Evolutionary conservation across 2,113 vertebrate genomes (phyloP).

Genomic region (Brienomyrus longianalis): DNA sequence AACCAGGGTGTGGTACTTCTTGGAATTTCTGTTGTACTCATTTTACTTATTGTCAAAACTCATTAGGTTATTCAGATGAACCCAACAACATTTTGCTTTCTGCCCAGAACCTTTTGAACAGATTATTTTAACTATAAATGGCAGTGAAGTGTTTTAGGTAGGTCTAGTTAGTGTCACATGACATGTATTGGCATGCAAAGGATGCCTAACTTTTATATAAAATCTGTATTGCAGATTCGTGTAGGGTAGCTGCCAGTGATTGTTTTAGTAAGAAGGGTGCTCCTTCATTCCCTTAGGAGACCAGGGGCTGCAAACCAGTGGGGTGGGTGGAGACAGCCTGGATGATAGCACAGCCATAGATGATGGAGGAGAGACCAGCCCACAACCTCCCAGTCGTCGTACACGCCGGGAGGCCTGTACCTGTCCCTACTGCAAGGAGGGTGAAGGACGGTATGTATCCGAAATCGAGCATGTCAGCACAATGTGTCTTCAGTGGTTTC

Average conservation of each 20-base stretch:
- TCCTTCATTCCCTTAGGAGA: conserved; percentile 61
- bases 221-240: not conserved
- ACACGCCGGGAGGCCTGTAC: conserved; percentile 87
- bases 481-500: not conserved
- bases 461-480: too few species aligned
- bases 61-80: not conserved
- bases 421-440: conserved; percentile 95
- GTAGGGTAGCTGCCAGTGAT: not conserved
- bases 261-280: not conserved
- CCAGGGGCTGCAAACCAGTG: conserved; percentile 59
- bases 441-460: conserved; percentile 74
- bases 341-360: conserved; percentile 71
- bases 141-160: not conserved
- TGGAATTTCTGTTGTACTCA: not conserved
- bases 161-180: not conserved
- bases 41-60: not conserved
- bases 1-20: not conserved
- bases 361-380: conserved; percentile 72
- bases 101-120: not conserved
- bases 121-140: not conserved
- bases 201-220: not conserved
- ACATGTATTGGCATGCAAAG: not conserved
- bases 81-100: not conserved
- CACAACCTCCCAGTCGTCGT: conserved; percentile 73
- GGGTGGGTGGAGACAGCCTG: conserved; percentile 66